Evolutionary conservation across 2,113 vertebrate species (phyloP), one percentile per base, ranked within the genome.

Genomic region (Seriola aureovittata): DNA sequence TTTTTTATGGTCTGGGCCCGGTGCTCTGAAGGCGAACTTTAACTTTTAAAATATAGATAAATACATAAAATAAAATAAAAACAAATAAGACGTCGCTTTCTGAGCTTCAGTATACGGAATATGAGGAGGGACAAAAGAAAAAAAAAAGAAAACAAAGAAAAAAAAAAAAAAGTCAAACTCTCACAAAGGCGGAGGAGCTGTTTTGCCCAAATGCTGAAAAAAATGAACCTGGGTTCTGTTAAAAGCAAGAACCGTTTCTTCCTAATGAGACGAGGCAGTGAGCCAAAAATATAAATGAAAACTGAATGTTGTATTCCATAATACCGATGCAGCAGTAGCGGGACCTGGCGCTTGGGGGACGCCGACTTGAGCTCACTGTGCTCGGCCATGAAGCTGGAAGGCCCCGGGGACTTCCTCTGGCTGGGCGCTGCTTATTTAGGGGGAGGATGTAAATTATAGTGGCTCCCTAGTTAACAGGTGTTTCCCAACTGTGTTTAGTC

Each of bases 401-500:
- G 72, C 85, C 89, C 86, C 76, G 66, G 91, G 88, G 93, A 91
- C 88, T 75, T 84, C 71, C 74, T 85, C 76, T 62, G 82, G 80
- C 86, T 70, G 64, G 21, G 79, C 74, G 71, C 78, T 75, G 86
- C 89, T 88, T 85, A 81, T 91, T 91, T 88, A 82, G 44, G 85
- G 80, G 76, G 86, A 80, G 88, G 91, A 92, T 93, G 93, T 89
- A 88, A 93, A 95, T 92, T 90, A 89, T 85, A 89, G 82, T 85
- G 87, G 78, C 79, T 89, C 91, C 90, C 70, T 76, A 87, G 86
- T 93, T 94, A 95, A 96, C 95, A 96, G 95, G 95, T 96, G 95
- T 94, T 95, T 94, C 92, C 87, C 87, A 80, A 71, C 76, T 75
- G 83, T 81, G 76, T 74, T 71, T 32, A 42, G 46, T 36, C 58